Percentiles rank a stretch among this genome's conserved stretches.
These are phyloP conservation scores for Pyrrhosoma nymphula DNA, from an alignment of 2,888 invertebrate species.

Conservation along the genomic window DNA sequence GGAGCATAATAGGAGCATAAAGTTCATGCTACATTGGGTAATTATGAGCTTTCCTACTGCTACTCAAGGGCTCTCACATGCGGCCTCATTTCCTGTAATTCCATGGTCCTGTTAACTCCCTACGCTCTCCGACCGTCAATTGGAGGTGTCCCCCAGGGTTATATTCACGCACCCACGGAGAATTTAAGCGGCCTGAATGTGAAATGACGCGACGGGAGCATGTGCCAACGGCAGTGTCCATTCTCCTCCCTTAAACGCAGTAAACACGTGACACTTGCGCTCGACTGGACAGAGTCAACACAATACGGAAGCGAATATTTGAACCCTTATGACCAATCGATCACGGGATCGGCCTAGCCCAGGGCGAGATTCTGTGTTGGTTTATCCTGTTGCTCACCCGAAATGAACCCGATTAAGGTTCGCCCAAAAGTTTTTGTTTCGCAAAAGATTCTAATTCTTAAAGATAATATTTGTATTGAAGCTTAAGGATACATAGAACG, in stretches of 20 bases:
- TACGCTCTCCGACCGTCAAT: neutral
- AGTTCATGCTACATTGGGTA: too few relatives aligned
- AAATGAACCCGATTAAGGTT: too few relatives aligned
- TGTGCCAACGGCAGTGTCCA: neutral
- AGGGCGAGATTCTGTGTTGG: neutral
- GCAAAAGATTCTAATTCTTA: too few relatives aligned
- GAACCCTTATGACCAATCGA: neutral
- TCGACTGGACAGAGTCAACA: neutral
- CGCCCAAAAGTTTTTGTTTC: too few relatives aligned
- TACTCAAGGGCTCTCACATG: too few relatives aligned
- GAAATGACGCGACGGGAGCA: neutral
- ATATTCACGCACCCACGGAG: neutral
- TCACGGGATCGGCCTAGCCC: neutral
- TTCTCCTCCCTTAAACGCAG: neutral
- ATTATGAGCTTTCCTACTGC: too few relatives aligned
- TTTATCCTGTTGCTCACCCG: too few relatives aligned
- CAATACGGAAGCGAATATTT: neutral
- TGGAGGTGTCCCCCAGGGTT: neutral
- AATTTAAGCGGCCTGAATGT: neutral
- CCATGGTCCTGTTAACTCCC: neutral
- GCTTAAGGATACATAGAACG: too few relatives aligned
- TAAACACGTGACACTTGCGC: neutral
- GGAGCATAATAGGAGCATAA: too few relatives aligned
- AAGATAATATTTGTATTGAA: too few relatives aligned
- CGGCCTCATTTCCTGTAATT: too few relatives aligned